Evolutionary conservation across 1,140 invertebrate genomes (phyloP).

Genomic region (Scaptomyza pallida): DNA sequence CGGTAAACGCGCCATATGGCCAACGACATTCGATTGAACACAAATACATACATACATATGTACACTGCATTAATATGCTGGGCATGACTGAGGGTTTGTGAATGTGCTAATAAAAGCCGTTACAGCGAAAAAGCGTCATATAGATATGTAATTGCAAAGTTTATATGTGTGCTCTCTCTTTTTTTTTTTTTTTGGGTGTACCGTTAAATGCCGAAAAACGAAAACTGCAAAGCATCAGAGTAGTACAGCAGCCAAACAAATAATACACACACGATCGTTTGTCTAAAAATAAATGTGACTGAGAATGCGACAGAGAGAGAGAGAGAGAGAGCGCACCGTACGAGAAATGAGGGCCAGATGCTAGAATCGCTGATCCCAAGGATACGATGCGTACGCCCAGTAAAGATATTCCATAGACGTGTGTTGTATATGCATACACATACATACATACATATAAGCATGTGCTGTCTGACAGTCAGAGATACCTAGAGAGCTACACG

Average conservation of each 20-base stretch:
- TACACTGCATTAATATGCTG: conserved; percentile 9
- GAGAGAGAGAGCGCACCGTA: conserved; percentile 3
- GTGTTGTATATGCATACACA: not conserved
- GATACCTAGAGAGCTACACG: conserved; percentile 1
- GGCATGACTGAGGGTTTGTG: conserved; percentile 1
- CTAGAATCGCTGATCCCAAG: conserved; percentile 37
- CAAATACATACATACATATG: conserved; percentile 11
- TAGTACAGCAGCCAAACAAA: not conserved
- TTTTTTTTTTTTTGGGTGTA: conserved; percentile 5
- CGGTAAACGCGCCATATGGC: conserved; percentile 41
- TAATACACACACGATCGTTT: conserved; percentile 17
- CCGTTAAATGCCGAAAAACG: conserved; percentile 12
- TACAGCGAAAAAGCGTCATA: not conserved
- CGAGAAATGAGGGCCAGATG: conserved; percentile 27
- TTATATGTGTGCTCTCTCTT: not conserved
- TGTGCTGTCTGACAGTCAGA: not conserved
- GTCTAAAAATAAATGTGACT: conserved; percentile 46
- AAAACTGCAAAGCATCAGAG: not conserved
- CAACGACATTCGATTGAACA: conserved; percentile 18
- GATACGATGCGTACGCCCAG: conserved; percentile 25
- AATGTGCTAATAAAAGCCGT: not conserved
- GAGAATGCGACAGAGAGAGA: conserved; percentile 9
- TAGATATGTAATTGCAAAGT: not conserved
- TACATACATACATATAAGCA: not conserved
- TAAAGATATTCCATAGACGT: conserved; percentile 27